Conservation (phyloP, 1,140 invertebrate species). For the Oryctes rhinoceros region DNA sequence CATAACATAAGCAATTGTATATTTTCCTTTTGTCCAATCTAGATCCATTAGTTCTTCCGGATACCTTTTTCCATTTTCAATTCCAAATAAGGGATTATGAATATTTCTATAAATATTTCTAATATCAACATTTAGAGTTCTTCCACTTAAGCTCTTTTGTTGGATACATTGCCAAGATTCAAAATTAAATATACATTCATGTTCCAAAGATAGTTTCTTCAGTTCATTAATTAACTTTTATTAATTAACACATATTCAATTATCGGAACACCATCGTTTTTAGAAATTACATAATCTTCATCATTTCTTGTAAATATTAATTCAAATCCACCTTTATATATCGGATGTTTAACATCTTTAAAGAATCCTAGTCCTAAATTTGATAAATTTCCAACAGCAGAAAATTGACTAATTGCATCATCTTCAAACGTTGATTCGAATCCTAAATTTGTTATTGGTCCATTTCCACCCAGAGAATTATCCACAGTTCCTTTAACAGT, state of each 20-base stretch:
- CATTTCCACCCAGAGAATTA: too few relatives aligned
- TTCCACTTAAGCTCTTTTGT: constrained; percentile 26
- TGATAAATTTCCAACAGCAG: constrained; percentile 7
- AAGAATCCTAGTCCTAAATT: background rate
- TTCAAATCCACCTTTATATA: constrained; percentile 22
- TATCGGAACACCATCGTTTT: background rate
- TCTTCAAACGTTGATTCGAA: too few relatives aligned
- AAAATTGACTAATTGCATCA: too few relatives aligned
- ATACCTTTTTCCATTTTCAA: constrained; percentile 38
- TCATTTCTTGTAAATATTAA: constrained; percentile 15
- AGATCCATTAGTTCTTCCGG: constrained; percentile 33
- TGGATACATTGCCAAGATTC: constrained; percentile 41
- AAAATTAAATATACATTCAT: constrained; percentile 18
- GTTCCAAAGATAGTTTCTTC: background rate
- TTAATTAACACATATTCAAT: background rate
- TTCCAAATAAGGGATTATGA: constrained; percentile 38
- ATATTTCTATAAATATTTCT: constrained; percentile 40
- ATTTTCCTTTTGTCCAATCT: constrained; percentile 35
- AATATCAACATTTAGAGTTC: constrained; percentile 36
- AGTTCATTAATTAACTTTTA: constrained; percentile 1
- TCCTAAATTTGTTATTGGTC: too few relatives aligned
- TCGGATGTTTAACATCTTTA: background rate
- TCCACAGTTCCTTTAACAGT: too few relatives aligned
- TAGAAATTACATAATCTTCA: background rate
- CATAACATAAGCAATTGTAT: background rate